Conservation (phyloP, 2,888 invertebrate genomes). For the Cartodere bifasciata region DNA sequence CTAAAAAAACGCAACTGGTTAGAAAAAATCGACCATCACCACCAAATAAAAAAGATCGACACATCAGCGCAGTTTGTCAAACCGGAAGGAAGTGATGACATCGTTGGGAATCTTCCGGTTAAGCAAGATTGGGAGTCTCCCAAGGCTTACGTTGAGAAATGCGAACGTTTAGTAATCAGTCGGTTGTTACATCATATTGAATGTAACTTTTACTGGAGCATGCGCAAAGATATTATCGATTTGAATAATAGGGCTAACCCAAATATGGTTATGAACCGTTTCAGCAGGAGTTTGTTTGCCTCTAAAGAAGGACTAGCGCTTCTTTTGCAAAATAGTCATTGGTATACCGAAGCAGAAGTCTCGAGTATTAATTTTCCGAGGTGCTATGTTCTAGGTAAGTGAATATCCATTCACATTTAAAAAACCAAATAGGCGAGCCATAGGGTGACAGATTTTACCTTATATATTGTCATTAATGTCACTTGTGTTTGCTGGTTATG, state of each 20-base stretch:
- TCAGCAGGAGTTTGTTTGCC: constrained; percentile 77
- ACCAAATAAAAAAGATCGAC: too few species aligned
- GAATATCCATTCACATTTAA: not conserved
- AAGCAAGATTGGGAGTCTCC: constrained; percentile 33
- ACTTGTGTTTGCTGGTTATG: too few species aligned
- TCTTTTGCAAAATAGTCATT: constrained; percentile 69
- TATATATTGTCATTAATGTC: too few species aligned
- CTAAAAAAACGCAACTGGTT: constrained; percentile 61
- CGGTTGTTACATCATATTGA: constrained; percentile 67
- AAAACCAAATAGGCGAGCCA: too few species aligned
- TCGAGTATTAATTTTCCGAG: constrained; percentile 74
- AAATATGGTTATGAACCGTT: constrained; percentile 65
- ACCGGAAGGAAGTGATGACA: too few species aligned
- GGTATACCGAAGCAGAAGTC: constrained; percentile 72
- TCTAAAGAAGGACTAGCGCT: constrained; percentile 82
- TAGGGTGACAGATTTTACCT: too few species aligned
- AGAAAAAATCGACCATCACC: constrained; percentile 43
- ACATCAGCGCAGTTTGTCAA: too few species aligned
- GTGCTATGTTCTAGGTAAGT: constrained; percentile 60
- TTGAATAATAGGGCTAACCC: constrained; percentile 49
- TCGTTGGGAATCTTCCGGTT: constrained; percentile 30
- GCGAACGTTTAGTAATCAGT: constrained; percentile 47
- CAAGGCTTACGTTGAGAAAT: constrained; percentile 43
- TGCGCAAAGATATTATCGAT: constrained; percentile 70
- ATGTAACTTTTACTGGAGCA: constrained; percentile 84